Evolutionary conservation across 2,797 vertebrate species (phyloP), one percentile per base, ranked within the genome.

Genomic region (Lagocephalus sceleratus): DNA sequence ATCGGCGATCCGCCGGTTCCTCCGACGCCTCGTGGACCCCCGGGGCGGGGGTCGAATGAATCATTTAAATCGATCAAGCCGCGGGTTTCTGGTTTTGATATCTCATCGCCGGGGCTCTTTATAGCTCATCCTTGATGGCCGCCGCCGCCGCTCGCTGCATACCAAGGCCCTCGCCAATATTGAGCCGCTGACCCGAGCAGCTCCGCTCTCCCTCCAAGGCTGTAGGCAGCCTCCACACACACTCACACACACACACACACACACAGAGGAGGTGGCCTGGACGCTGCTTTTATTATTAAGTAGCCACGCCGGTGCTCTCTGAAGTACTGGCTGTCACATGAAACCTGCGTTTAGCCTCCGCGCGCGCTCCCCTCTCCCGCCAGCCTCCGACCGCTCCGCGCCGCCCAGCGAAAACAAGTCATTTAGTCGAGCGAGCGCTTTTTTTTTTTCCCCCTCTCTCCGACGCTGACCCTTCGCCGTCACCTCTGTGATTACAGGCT

Each of bases 401-500:
- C 69, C 69, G 62, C 29, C 5, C 12, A 60, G 56, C 19, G 55
- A 79, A 83, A 83, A 84, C 71, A 81, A n/a, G 63, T 80, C 35
- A 76, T 78, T 82, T 81, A 75, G 60, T 52, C 59, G 41, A 54
- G 35, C 54, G 11, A 61, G 47, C 75, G 67, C 74, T 80, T 78
- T n/a, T n/a, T n/a, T n/a, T n/a, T n/a, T n/a, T n/a, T n/a, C n/a
- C n/a, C n/a, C n/a, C n/a, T n/a, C n/a, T 58, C 76, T 68, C 52
- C 38, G 39, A 60, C 62, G 53, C 41, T 63, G 63, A 65, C 74
- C 62, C 51, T n/a, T 66, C 47, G 63, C 20, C 23, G 10, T 71
- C 71, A 63, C 68, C 75, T 61, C 32, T 61, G 7, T 76, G 71
- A 86, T 84, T 78, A 73, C 44, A 84, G 73, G 69, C 63, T 66